A percentile compares a stretch with the other conserved stretches of the same genome.
Evolutionary conservation across 1,140 invertebrate species (phyloP).

Genomic region (Cataglyphis hispanica): DNA sequence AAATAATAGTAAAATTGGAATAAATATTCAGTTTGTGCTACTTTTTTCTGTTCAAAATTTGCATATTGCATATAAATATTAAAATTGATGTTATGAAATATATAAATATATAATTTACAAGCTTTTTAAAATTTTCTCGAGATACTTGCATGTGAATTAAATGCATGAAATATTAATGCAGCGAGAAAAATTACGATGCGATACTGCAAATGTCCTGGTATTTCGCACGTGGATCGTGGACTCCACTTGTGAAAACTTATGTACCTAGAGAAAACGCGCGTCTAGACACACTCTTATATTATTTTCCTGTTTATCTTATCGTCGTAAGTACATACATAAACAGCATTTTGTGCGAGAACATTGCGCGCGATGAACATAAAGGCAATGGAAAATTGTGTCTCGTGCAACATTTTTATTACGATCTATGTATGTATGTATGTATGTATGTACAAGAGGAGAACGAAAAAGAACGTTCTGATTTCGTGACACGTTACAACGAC

Average conservation of each 20-base stretch:
- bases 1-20: background rate
- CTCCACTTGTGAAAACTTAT: background rate
- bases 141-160: background rate
- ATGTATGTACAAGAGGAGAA: background rate
- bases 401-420: constrained; percentile 18
- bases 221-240: background rate
- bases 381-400: constrained; percentile 9
- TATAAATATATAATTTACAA: background rate
- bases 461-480: background rate
- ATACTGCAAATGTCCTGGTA: background rate
- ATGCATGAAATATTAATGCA: constrained; percentile 1
- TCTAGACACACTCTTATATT: constrained; percentile 22
- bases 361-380: background rate
- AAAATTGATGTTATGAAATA: background rate
- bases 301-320: constrained; percentile 28
- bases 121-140: background rate
- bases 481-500: background rate
- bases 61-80: background rate
- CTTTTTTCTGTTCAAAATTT: background rate
- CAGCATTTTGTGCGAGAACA: constrained; percentile 24
- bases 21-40: background rate
- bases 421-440: too few species aligned
- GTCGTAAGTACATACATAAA: constrained; percentile 43
- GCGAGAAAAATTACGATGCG: background rate
- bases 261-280: background rate